Evolutionary conservation across 1,140 invertebrate genomes (phyloP).

Genomic region (Papilio glaucus): DNA sequence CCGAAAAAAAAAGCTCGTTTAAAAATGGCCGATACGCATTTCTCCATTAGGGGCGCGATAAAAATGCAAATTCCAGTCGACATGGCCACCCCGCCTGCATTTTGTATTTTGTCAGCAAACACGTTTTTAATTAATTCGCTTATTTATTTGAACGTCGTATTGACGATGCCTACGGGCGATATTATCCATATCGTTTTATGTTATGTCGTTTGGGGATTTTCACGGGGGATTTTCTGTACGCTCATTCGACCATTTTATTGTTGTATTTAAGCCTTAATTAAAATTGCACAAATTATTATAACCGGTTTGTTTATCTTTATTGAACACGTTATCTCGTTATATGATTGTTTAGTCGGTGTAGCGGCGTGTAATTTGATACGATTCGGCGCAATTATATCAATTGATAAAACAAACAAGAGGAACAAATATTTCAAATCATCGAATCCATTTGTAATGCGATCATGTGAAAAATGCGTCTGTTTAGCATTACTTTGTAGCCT

Average conservation of each 20-base stretch:
- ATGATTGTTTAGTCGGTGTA: conserved; percentile 1
- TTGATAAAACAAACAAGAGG: not conserved
- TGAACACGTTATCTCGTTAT: conserved; percentile 12
- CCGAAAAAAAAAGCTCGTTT: conserved; percentile 45
- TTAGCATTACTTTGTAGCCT: not conserved
- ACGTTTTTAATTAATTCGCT: conserved; percentile 73
- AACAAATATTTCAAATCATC: not conserved
- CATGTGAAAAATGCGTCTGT: not conserved
- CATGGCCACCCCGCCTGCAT: conserved; percentile 48
- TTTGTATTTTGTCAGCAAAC: conserved; percentile 68
- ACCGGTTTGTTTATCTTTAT: conserved; percentile 31
- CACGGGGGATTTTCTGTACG: conserved; percentile 16
- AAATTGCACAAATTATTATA: conserved; percentile 27
- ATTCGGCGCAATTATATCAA: not conserved
- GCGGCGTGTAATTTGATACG: not conserved
- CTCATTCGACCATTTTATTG: conserved; percentile 33
- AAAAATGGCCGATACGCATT: conserved; percentile 49
- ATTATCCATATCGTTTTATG: conserved; percentile 48
- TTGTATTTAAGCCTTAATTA: conserved; percentile 30
- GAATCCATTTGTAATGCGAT: not conserved
- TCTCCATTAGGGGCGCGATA: conserved; percentile 57
- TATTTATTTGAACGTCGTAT: conserved; percentile 60
- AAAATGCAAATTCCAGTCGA: conserved; percentile 61
- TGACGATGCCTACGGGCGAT: conserved; percentile 48
- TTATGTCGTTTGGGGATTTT: conserved; percentile 28